Conservation (phyloP, 2,888 invertebrate species). For the Gastracanthus pulcherrimus region DNA sequence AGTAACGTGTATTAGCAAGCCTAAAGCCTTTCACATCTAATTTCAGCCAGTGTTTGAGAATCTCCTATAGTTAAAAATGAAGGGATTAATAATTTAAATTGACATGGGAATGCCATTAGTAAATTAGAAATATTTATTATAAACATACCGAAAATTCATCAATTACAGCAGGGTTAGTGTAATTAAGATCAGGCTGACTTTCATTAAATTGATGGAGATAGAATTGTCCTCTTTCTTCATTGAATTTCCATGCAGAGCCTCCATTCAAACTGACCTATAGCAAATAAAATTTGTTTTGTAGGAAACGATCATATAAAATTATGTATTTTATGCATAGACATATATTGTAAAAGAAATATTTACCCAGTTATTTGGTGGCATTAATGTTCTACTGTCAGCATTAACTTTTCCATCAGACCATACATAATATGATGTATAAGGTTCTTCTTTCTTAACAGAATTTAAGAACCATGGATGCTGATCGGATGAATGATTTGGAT, state of each 20-base stretch:
- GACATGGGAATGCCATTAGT: not conserved
- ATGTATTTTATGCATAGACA: not conserved
- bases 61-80: conserved; percentile 76
- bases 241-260: conserved; percentile 86
- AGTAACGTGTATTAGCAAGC: conserved; percentile 83
- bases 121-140: not conserved
- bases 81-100: conserved; percentile 3
- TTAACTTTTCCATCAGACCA: conserved; percentile 82
- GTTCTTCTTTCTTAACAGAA: conserved; percentile 80
- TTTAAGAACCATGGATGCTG: conserved; percentile 86
- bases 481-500: conserved; percentile 85
- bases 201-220: conserved; percentile 88
- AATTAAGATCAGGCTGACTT: conserved; percentile 89
- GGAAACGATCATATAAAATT: conserved; percentile 21
- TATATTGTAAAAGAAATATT: conserved; percentile 58
- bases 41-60: conserved; percentile 85
- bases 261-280: conserved; percentile 78
- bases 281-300: not conserved
- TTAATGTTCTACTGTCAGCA: conserved; percentile 68
- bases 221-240: conserved; percentile 82
- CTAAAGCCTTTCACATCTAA: conserved; percentile 91
- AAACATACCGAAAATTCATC: conserved; percentile 79
- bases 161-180: conserved; percentile 84
- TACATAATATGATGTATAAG: conserved; percentile 87
- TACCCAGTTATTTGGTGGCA: conserved; percentile 87